Percentiles rank a stretch among this genome's conserved stretches.
These are phyloP conservation scores for Sebastes melanostomus DNA, from an alignment of 2,797 vertebrate species.

Conservation along the genomic window DNA sequence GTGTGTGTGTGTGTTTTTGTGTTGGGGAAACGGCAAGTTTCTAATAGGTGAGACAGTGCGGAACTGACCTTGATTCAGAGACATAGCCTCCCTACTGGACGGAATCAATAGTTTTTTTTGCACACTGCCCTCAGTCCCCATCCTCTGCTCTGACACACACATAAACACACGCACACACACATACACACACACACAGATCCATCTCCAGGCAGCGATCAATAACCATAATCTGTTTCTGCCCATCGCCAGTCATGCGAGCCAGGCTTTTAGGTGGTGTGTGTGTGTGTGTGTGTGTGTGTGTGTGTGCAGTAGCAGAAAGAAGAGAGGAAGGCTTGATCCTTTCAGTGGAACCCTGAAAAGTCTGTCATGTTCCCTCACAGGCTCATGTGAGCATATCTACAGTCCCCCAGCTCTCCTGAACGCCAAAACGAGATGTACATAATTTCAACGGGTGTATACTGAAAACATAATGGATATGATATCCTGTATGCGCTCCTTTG, in stretches of 20 bases:
- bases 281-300: constrained; percentile 9
- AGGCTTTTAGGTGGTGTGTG: constrained; percentile 76
- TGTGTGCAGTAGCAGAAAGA: constrained; percentile 38
- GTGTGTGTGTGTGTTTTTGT: constrained; percentile 9
- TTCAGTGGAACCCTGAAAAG: constrained; percentile 47
- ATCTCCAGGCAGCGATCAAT: constrained; percentile 92
- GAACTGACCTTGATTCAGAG: constrained; percentile 86
- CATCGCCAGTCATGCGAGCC: constrained; percentile 91
- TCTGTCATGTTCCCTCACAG: constrained; percentile 57
- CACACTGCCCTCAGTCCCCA: constrained; percentile 83
- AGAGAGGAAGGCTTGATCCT: constrained; percentile 63
- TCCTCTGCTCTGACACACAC: constrained; percentile 70
- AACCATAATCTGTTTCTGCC: constrained; percentile 94
- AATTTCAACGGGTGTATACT: constrained; percentile 32
- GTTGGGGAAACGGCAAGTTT: constrained; percentile 60
- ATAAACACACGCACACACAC: constrained; percentile 66
- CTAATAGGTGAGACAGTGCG: constrained; percentile 81
- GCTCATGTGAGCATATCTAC: constrained; percentile 48
- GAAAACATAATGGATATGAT: constrained; percentile 53
- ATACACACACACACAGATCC: constrained; percentile 78
- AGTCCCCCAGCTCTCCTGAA: constrained; percentile 25
- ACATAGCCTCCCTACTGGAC: constrained; percentile 78
- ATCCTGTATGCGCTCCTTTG: constrained; percentile 34
- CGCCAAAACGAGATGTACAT: constrained; percentile 39
- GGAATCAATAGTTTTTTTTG: constrained; percentile 85